Percentiles rank a stretch among this genome's conserved stretches.
Evolutionary conservation across 92 coral and sea anemone genomes (phyloP).

Genomic region (Epizoanthus ramosus): DNA sequence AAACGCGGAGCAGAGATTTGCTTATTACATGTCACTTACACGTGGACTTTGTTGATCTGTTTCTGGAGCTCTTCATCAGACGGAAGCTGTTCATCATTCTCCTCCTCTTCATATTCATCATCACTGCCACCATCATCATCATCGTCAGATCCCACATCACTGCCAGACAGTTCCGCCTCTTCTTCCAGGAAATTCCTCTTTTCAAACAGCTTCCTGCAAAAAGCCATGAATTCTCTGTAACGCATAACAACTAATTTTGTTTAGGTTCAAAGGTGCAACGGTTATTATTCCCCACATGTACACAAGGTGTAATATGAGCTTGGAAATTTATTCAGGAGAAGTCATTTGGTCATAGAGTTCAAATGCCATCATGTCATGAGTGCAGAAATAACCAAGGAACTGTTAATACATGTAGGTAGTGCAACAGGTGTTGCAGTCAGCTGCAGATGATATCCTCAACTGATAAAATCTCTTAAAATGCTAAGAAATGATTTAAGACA

Average conservation of each 20-base stretch:
- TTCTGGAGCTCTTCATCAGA: constrained; percentile 92
- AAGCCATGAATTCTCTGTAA: too few relatives aligned
- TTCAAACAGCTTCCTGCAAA: constrained; percentile 68
- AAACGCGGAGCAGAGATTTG: not conserved
- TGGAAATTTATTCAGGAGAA: not conserved
- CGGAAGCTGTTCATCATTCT: constrained; percentile 85
- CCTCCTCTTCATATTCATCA: constrained; percentile 89
- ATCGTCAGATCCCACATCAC: constrained; percentile 96
- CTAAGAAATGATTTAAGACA: too few relatives aligned
- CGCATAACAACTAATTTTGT: too few relatives aligned
- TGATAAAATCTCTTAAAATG: too few relatives aligned
- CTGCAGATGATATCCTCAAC: too few relatives aligned
- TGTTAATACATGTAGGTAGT: too few relatives aligned
- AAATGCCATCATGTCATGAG: too few relatives aligned
- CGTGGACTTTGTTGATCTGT: constrained; percentile 95
- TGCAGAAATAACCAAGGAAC: too few relatives aligned
- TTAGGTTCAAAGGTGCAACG: too few relatives aligned
- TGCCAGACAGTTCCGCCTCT: constrained; percentile 97
- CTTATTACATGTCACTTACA: constrained; percentile 62
- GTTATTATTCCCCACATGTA: not conserved
- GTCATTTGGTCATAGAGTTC: too few relatives aligned
- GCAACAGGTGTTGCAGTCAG: too few relatives aligned
- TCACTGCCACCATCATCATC: constrained; percentile 84
- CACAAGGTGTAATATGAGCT: not conserved
- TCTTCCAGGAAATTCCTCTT: constrained; percentile 88